Evolutionary conservation across 2,113 vertebrate genomes (phyloP), one percentile per base, ranked within the genome.

Genomic region (Spizaetus ornatus): DNA sequence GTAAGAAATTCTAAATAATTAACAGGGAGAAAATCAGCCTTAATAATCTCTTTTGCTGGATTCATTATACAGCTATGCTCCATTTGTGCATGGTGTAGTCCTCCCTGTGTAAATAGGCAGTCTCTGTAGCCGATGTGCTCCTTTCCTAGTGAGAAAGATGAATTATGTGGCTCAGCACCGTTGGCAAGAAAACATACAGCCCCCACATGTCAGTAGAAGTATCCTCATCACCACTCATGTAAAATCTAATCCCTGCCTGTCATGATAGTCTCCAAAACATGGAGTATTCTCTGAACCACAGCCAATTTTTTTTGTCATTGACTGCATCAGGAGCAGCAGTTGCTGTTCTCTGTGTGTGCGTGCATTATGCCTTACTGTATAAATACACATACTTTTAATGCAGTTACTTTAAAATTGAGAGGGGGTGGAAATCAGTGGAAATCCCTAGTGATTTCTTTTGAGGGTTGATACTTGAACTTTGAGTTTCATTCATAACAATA

Each of bases 211-310:
- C 95, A 95, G 88, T 67, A 85, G 95, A 95, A 82, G 72, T 81
- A 86, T 93, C 84, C 84, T 96, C 94, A 90, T 95, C 94, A 92
- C 88, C 96, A 93, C 81, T 94, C 86, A 96, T 96, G 94, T 96
- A 96, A 94, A 95, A 95, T 91, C 70, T 97, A 96, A 97, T 95
- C 95, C 95, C 77, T 70, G 78, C 74, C 88, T 96, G 93, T 95
- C 92, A 92, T 78, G 88, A 96, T 73, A 95, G 92, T 88, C 94
- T 97, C 89, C 95, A 94, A 95, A 95, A 93, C 86, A 69, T 74
- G 69, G 95, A 95, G 55, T 80, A n/a, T 76, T 91, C 81, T 87
- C 95, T 96, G 95, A 96, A 92, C 56, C 58, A 7, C 52, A 29
- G 94, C 95, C 94, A 96, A 86, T 26, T 92, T 58, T 31, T 47